phyloP scores from a whole-genome alignment of 2,888 invertebrate genomes.

The Amphipyra berbera region DNA sequence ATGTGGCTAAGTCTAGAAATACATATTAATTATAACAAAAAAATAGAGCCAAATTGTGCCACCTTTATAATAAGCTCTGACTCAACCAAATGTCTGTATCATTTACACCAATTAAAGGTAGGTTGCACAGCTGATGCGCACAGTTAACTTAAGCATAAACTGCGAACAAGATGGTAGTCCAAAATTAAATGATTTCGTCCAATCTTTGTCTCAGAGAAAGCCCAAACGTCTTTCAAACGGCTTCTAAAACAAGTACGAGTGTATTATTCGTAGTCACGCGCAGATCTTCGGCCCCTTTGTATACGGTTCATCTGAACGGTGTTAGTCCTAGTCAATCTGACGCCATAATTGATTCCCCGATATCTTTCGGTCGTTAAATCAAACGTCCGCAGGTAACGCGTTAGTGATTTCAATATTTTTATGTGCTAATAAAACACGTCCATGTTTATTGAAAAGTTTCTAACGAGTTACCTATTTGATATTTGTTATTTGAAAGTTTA shows the following conservation, averaged over 20 bases:
- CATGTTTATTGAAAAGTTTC: conserved; percentile 54
- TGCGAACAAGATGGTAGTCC: conserved; percentile 7
- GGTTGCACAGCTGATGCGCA: conserved; percentile 1
- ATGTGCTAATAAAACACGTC: conserved; percentile 35
- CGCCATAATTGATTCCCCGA: conserved; percentile 75
- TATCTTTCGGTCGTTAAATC: conserved; percentile 61
- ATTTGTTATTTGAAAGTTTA: conserved; percentile 2
- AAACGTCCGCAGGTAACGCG: conserved; percentile 41
- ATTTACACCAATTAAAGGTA: neutral
- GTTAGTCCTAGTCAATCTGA: conserved; percentile 76
- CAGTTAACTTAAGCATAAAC: conserved; percentile 5
- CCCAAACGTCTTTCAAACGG: conserved; percentile 53
- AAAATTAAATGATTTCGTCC: conserved; percentile 7
- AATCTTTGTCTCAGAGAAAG: conserved; percentile 10
- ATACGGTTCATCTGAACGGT: conserved; percentile 75
- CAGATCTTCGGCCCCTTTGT: conserved; percentile 73
- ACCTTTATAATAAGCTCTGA: neutral
- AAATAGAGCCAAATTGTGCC: no score
- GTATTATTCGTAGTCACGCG: conserved; percentile 83
- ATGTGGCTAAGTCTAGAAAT: no score
- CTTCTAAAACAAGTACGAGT: conserved; percentile 53
- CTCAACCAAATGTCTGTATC: neutral
- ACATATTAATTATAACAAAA: no score
- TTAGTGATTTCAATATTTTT: conserved; percentile 48
- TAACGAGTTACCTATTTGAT: conserved; percentile 14